Base-by-base conservation (phyloP, 1,140 invertebrate species). In the Scaptodrosophila lebanonensis region DNA sequence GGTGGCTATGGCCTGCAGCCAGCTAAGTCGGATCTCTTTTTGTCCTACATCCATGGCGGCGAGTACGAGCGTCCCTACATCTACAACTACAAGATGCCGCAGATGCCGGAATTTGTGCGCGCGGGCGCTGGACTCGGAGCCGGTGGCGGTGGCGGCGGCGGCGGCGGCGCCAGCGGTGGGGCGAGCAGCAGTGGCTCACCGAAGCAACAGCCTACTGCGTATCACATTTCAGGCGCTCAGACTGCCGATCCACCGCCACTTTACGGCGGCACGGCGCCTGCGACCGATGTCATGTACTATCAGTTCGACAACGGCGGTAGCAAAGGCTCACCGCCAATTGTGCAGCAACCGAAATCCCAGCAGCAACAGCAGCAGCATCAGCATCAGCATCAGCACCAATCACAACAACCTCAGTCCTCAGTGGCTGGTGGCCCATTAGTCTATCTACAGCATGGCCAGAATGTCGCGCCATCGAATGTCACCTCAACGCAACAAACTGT, bases 31-130 rank as follows among this genome's bases (percentile, higher is more conserved):
- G 86, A 87, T 54, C 67, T 87, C 3, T 85, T 86, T 43, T 56
- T 86, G 17, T 85, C 85, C 51, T 86, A 86, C 61, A 69, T 86
- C 30, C 85, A 85, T 42, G 66, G 70, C 48, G 66, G 59, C 15
- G 84, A 86, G 13, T 85, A 77, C 48, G 83, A 85, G 27, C 70
- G 83, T 29, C 83, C 83, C 35, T 83, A 85, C 44, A 83, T 85
- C 45, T 85, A 85, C 63, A 85, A 85, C 60, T 85, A 85, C 57
- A 85, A 85, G 68, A 85, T 86, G 83, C 84, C 83, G 13, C 76
- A 72, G 49, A 84, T 86, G 83, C 83, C 83, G 29, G 57, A 60
- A 22, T 53, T 48, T 38, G 7, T 56, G 12, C 47, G 63, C n/a
- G 22, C 7, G 13, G 13, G 12, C 11, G 18, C n/a, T 36, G 49